These are phyloP conservation scores for Harpagus bidentatus DNA, from an alignment of 2,113 vertebrate species.

Conservation along the genomic window DNA sequence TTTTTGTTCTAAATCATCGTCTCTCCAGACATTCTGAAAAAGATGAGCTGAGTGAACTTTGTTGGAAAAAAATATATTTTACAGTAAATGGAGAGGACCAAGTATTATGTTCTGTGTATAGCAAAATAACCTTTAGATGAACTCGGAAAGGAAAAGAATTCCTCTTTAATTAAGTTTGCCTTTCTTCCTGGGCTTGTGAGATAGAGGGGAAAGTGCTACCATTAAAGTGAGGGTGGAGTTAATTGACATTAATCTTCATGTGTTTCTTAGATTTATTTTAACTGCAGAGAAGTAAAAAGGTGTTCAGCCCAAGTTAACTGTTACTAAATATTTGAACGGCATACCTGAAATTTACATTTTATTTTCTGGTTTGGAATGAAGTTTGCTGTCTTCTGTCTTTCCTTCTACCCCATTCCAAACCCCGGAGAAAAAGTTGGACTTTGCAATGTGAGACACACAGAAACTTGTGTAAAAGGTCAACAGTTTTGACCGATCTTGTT, in stretches of 20 bases:
- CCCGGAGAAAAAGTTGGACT: background rate
- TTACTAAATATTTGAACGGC: background rate
- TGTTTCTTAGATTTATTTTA: background rate
- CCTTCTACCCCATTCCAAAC: background rate
- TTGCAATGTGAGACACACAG: background rate
- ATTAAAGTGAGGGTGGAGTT: background rate
- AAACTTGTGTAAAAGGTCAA: background rate
- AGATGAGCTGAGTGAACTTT: background rate
- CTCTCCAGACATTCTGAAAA: background rate
- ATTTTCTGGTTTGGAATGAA: background rate
- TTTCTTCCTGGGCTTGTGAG: background rate
- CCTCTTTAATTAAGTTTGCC: conserved; percentile 4
- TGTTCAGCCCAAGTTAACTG: background rate
- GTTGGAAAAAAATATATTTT: background rate
- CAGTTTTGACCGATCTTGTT: background rate
- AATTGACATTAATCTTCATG: background rate
- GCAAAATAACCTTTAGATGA: background rate
- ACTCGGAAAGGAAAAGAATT: conserved; percentile 1
- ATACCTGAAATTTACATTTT: background rate
- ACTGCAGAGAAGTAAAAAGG: background rate
- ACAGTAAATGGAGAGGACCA: background rate
- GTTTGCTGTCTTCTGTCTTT: background rate
- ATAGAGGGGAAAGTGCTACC: background rate
- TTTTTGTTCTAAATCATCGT: background rate
- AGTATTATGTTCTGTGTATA: background rate